Conservation (phyloP, 2,113 vertebrate genomes). For the Melanerpes aurifrons region DNA sequence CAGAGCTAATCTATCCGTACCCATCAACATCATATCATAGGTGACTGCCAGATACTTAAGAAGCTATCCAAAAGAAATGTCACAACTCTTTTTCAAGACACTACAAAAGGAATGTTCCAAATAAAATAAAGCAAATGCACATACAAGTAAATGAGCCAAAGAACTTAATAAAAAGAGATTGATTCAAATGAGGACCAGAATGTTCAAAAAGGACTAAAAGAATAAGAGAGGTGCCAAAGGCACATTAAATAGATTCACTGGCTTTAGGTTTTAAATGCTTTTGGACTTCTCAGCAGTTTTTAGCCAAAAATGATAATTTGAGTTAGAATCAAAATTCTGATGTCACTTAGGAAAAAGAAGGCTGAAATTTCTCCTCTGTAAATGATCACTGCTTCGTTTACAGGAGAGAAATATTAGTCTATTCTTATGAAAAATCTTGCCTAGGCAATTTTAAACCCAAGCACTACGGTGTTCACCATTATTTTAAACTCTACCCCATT, state of each 20-base stretch:
- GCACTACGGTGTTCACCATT: background rate
- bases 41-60: constrained; percentile 64
- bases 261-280: constrained; percentile 53
- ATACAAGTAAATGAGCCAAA: constrained; percentile 69
- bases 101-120: constrained; percentile 67
- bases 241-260: constrained; percentile 64
- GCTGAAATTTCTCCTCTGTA: constrained; percentile 19
- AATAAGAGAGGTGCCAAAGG: constrained; percentile 60
- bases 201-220: constrained; percentile 56
- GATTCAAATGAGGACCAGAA: constrained; percentile 64
- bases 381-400: background rate
- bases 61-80: constrained; percentile 62
- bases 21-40: constrained; percentile 54
- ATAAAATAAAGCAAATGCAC: constrained; percentile 60
- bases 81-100: constrained; percentile 61
- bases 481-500: background rate
- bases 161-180: constrained; percentile 69
- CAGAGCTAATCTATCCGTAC: constrained; percentile 63
- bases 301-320: constrained; percentile 54
- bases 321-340: constrained; percentile 49
- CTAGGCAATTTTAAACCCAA: background rate
- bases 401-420: background rate
- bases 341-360: constrained; percentile 28
- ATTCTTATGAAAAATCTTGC: background rate
- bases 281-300: constrained; percentile 58